Conservation (phyloP, 2,113 vertebrate species). For the Python bivittatus region DNA sequence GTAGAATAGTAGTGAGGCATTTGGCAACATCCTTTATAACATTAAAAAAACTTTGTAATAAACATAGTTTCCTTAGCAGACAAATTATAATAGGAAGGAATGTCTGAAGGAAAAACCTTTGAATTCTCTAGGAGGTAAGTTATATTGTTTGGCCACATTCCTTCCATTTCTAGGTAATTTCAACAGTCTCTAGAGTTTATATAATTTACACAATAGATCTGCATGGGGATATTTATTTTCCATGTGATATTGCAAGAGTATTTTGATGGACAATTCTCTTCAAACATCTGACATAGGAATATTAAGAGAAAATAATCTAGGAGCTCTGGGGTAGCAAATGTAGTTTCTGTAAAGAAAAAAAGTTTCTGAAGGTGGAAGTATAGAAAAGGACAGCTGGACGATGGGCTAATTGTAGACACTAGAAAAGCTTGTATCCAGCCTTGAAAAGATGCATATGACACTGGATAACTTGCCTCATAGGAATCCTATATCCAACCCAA, state of each 20-base stretch:
- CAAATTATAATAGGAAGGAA: neutral
- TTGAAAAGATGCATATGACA: neutral
- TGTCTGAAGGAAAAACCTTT: neutral
- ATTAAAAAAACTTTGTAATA: neutral
- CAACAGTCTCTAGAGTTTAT: neutral
- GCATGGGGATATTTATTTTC: neutral
- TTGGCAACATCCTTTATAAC: neutral
- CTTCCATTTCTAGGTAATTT: neutral
- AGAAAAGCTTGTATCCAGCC: neutral
- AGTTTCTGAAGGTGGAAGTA: neutral
- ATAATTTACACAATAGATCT: neutral
- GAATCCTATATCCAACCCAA: neutral
- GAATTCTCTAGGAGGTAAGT: neutral
- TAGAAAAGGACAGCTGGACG: neutral
- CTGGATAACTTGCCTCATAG: neutral
- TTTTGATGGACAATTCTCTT: neutral
- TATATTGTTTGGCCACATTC: neutral
- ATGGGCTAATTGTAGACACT: neutral
- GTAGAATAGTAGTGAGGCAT: neutral
- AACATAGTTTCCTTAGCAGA: neutral
- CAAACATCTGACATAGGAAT: neutral
- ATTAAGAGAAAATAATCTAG: neutral
- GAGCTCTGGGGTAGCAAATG: neutral
- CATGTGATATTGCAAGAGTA: neutral
- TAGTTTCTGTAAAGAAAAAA: neutral